Evolutionary conservation across 1,140 invertebrate genomes (phyloP), one percentile per base, ranked within the genome.

Genomic region (Lordiphosa clarofinis): DNA sequence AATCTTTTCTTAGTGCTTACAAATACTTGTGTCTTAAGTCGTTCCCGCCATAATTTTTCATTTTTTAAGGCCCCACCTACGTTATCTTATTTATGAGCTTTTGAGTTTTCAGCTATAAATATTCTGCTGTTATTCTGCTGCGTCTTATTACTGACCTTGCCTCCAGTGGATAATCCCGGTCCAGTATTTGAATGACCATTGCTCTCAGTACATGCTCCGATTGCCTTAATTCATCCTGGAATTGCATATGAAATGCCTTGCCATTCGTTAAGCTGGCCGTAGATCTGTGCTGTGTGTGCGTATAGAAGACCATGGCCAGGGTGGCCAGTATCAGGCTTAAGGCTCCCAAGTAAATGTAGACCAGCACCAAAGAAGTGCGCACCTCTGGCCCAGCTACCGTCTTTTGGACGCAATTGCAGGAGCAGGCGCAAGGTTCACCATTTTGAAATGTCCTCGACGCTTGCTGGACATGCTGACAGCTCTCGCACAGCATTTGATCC

Each of bases 261-360:
- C n/a, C 28, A 13, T 4, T 39, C 4, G 5, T 49, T n/a, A 9
- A 46, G 36, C 8, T 67, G 52, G 31, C 21, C 21, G 28, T 8
- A 7, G 28, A 31, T 31, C 28, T 31, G 6, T 40, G 53, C 28
- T 65, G 82, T 6, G 49, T 69, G 35, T 82, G 65, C 15, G 86
- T 81, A 15, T 87, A 87, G 52, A 87, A 87, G 7, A 87, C 61
- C 10, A 87, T 74, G 4, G 79, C 49, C 2, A 87, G 61, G 11
- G 72, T 82, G 42, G 86, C 86, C 59, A 87, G 24, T 49, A 87
- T 69, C 0, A 87, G 59, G 3, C 79, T 73, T 7, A 87, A 64
- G 10, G 79, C 76, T 1, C 75, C 86, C 44, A 87, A 37, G 52
- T 87, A 87, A 10, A 87, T 66, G 47, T 87, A 87, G 31, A 87